phyloP scores from a whole-genome alignment of 2,797 vertebrate genomes.

The Phalanger gymnotis region DNA sequence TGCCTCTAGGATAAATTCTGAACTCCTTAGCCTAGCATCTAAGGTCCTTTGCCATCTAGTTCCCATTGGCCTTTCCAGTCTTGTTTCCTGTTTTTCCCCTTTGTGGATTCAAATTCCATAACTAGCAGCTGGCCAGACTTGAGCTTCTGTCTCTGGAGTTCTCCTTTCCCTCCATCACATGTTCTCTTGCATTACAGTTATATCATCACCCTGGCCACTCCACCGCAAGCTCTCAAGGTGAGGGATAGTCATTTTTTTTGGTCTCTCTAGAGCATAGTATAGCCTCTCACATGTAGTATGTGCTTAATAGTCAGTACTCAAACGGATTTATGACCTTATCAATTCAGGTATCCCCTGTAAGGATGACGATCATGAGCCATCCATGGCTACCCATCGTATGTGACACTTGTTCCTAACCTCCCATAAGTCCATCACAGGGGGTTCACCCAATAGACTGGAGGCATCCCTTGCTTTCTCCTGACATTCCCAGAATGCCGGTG shows the following conservation, averaged over 20 bases:
- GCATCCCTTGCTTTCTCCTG: background rate
- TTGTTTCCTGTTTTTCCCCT: background rate
- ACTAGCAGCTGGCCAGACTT: background rate
- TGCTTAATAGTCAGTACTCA: background rate
- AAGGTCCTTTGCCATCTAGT: background rate
- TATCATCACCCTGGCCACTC: background rate
- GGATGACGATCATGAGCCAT: background rate
- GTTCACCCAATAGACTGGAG: background rate
- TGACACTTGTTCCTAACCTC: background rate
- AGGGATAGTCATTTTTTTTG: background rate
- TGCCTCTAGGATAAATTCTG: background rate
- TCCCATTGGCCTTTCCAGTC: background rate
- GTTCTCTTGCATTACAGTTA: background rate
- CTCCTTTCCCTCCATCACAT: background rate
- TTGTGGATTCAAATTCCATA: background rate
- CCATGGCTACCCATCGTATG: background rate
- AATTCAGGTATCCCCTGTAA: background rate
- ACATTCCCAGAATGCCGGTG: background rate
- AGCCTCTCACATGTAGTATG: background rate
- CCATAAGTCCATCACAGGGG: background rate
- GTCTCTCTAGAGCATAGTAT: background rate
- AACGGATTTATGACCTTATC: background rate
- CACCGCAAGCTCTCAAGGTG: background rate
- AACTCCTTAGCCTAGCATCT: background rate
- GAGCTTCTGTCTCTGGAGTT: background rate